A percentile compares a stretch with the other conserved stretches of the same genome.
Evolutionary conservation across 2,113 vertebrate genomes (phyloP).

Genomic region (Sinocyclocheilus grahami): DNA sequence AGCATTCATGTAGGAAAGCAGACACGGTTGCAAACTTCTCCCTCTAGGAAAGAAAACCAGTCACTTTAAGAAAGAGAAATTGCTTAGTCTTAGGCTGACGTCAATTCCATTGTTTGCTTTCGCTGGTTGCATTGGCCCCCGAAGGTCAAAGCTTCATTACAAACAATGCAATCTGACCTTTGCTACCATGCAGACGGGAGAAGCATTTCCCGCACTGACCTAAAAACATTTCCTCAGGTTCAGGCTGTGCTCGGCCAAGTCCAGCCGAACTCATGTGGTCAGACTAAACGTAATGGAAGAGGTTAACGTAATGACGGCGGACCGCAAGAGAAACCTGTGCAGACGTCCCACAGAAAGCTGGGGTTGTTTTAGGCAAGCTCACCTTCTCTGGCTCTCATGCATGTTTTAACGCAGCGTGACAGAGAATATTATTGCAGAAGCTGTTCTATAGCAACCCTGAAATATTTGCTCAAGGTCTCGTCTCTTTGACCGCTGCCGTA

Average conservation of each 20-base stretch:
- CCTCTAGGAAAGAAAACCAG: not conserved
- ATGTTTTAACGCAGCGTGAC: conserved; percentile 12
- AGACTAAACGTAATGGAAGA: conserved; percentile 38
- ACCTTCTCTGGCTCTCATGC: not conserved
- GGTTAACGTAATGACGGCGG: not conserved
- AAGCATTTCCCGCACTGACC: conserved; percentile 48
- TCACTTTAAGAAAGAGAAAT: not conserved
- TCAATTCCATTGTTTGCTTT: conserved; percentile 16
- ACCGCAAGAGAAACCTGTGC: conserved; percentile 2
- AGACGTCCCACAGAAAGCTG: not conserved
- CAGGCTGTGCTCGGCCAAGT: too few relatives aligned
- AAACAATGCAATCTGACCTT: conserved; percentile 33
- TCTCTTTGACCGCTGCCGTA: not conserved
- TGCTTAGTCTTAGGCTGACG: conserved; percentile 11
- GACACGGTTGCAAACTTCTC: not conserved
- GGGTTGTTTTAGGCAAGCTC: conserved; percentile 8
- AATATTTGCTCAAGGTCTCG: conserved; percentile 27
- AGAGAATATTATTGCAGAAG: conserved; percentile 37
- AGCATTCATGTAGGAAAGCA: not conserved
- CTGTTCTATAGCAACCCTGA: conserved; percentile 41
- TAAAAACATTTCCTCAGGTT: conserved; percentile 16
- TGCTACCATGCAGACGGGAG: conserved; percentile 36
- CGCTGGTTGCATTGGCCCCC: not conserved
- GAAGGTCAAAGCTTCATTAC: conserved; percentile 6
- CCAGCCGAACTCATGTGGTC: not conserved